phyloP scores from a whole-genome alignment of 2,888 invertebrate genomes.

The Zaprionus lineosus region DNA sequence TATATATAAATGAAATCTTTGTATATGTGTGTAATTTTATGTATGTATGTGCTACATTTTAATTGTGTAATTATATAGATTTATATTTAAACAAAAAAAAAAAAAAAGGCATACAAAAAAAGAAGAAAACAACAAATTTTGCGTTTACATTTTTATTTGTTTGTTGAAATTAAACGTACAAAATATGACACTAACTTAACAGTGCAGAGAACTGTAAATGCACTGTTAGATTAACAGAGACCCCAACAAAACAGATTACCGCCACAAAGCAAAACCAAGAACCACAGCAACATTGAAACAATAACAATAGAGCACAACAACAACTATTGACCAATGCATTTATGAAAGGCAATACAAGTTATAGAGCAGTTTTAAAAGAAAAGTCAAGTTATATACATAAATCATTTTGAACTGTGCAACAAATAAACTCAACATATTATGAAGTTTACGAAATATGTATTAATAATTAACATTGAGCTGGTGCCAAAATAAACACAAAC shows the following conservation, averaged over 20 bases:
- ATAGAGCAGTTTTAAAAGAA: too few species aligned
- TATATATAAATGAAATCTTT: slow-evolving; percentile 35
- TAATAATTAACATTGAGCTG: slow-evolving; percentile 35
- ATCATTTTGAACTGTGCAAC: too few species aligned
- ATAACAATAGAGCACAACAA: slow-evolving; percentile 30
- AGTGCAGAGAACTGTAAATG: slow-evolving; percentile 33
- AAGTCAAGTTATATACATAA: too few species aligned
- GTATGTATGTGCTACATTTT: slow-evolving; percentile 70
- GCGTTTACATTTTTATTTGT: slow-evolving; percentile 25
- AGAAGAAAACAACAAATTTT: slow-evolving; percentile 7
- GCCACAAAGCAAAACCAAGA: slow-evolving; percentile 35
- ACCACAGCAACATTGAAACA: slow-evolving; percentile 9
- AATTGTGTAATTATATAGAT: slow-evolving; percentile 68
- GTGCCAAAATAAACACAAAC: slow-evolving; percentile 54
- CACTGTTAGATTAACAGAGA: slow-evolving; percentile 28
- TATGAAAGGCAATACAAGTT: slow-evolving; percentile 60
- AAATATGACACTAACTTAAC: slow-evolving; percentile 14
- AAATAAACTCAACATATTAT: not conserved
- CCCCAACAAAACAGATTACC: slow-evolving; percentile 20
- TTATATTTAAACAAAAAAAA: slow-evolving; percentile 55
- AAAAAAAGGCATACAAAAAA: not conserved
- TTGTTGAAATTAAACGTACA: slow-evolving; percentile 10
- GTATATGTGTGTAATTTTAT: slow-evolving; percentile 65
- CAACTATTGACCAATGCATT: slow-evolving; percentile 69
- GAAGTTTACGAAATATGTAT: slow-evolving; percentile 27